Evolutionary conservation across 2,888 invertebrate species (phyloP).

Genomic region (Lycaena phlaeas): DNA sequence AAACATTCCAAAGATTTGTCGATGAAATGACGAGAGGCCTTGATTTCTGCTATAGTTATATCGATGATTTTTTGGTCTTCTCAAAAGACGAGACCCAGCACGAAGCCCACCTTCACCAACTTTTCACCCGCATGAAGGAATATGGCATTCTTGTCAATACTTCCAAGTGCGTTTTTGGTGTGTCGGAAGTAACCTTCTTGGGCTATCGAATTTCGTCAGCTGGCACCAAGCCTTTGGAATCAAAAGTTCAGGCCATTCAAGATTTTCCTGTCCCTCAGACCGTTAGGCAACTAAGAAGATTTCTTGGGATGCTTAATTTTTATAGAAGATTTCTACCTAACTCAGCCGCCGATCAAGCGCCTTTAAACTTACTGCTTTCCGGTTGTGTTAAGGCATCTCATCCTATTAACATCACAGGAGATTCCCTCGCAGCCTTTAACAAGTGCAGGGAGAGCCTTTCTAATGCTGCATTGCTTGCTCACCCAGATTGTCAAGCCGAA

Average conservation of each 20-base stretch:
- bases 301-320: constrained; percentile 27
- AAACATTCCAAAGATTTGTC: no score
- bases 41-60: constrained; percentile 24
- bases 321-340: constrained; percentile 30
- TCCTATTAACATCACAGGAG: constrained; percentile 20
- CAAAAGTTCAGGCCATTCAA: constrained; percentile 25
- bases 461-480: constrained; percentile 26
- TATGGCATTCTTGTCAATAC: constrained; percentile 23
- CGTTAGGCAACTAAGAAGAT: constrained; percentile 19
- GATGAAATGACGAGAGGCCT: constrained; percentile 21
- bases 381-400: constrained; percentile 26
- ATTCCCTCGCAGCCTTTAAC: constrained; percentile 21
- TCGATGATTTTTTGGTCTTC: constrained; percentile 32
- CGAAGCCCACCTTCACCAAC: constrained; percentile 17
- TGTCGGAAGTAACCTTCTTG: constrained; percentile 20
- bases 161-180: constrained; percentile 24
- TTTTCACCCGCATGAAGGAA: constrained; percentile 19
- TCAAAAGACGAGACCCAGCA: constrained; percentile 19
- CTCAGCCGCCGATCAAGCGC: constrained; percentile 31
- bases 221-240: constrained; percentile 29
- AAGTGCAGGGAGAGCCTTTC: constrained; percentile 24
- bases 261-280: constrained; percentile 21
- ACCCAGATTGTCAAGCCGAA: constrained; percentile 25
- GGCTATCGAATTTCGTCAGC: constrained; percentile 19
- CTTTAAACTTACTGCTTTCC: no score